These are phyloP conservation scores for Thelaira solivaga DNA, from an alignment of 2,888 invertebrate species.

Conservation along the genomic window DNA sequence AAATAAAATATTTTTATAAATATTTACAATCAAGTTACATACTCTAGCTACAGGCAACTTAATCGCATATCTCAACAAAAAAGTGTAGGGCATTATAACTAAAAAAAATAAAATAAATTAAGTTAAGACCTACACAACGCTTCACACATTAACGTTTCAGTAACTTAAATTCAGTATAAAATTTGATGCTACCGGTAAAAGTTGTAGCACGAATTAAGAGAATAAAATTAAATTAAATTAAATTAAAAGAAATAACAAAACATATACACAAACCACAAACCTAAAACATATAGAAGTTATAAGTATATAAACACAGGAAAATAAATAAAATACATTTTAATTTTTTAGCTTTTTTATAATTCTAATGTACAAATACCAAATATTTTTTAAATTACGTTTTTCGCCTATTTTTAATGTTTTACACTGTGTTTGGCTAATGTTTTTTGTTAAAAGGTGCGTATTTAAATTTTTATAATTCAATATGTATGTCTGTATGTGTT, in stretches of 20 bases:
- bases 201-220: conserved; percentile 16
- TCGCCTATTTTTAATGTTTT: background rate
- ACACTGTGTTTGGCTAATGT: conserved; percentile 7
- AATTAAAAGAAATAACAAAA: background rate
- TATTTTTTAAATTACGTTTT: background rate
- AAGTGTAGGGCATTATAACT: conserved; percentile 29
- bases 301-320: background rate
- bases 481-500: background rate
- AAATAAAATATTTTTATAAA: too few relatives aligned
- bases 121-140: conserved; percentile 37
- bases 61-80: background rate
- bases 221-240: background rate
- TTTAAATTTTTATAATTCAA: background rate
- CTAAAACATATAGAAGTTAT: too few relatives aligned
- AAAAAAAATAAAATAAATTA: conserved; percentile 28
- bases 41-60: background rate
- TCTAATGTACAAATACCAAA: conserved; percentile 20
- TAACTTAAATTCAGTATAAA: conserved; percentile 45
- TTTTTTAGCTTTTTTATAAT: background rate
- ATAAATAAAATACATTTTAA: background rate
- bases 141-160: conserved; percentile 25
- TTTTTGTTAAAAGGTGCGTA: conserved; percentile 23
- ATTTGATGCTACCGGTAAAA: conserved; percentile 54
- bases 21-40: background rate
- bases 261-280: background rate